Evolutionary conservation across 2,797 vertebrate species (phyloP).

Genomic region (Astyanax mexicanus): DNA sequence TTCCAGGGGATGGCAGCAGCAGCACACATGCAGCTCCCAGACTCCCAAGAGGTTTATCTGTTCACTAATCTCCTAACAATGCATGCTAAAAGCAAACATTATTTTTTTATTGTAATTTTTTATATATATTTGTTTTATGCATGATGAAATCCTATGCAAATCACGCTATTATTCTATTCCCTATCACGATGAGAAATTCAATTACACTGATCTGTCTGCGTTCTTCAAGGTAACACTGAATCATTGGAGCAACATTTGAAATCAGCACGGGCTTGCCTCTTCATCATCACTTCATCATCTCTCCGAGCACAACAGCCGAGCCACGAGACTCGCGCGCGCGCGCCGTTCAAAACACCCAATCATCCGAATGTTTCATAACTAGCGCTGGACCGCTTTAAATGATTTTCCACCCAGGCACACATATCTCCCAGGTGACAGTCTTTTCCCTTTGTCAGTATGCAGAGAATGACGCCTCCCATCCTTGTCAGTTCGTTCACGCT

Average conservation of each 20-base stretch:
- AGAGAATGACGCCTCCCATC: conserved; percentile 22
- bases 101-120: no score
- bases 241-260: conserved; percentile 3
- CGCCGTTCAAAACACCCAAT: conserved; percentile 15
- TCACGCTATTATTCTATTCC: no score
- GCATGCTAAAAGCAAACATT: neutral
- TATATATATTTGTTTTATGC: neutral
- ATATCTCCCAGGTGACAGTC: conserved; percentile 19
- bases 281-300: neutral
- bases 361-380: conserved; percentile 4
- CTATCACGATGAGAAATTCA: neutral
- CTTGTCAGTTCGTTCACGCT: conserved; percentile 40
- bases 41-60: neutral
- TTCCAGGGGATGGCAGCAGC: conserved; percentile 34
- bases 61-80: neutral
- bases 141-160: conserved; percentile 7
- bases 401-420: conserved; percentile 15
- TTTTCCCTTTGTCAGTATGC: conserved; percentile 24
- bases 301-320: neutral
- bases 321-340: conserved; percentile 1
- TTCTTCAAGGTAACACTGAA: neutral
- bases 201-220: neutral
- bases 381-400: neutral
- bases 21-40: neutral
- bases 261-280: conserved; percentile 5